Base-by-base conservation (phyloP, 2,113 vertebrate species). In the Ia io region DNA sequence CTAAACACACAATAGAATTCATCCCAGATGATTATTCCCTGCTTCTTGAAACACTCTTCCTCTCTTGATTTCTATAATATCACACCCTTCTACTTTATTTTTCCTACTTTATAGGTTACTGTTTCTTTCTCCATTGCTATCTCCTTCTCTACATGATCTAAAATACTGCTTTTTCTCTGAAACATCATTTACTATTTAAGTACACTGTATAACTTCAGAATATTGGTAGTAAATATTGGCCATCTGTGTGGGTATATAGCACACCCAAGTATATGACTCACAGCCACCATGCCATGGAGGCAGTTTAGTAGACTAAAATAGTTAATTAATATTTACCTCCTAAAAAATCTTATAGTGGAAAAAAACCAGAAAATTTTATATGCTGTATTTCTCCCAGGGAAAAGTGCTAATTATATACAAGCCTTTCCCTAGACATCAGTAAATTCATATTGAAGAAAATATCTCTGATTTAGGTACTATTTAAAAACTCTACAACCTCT, bases 311-410 rank as follows among this genome's bases (percentile, higher is more conserved):
- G 51, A 69, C 59, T 84, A 37, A 84, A 84, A 70, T 4, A 47
- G 35, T 70, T 65, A 61, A 61, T 84, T 89, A 82, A 91, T 61
- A 92, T 84, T 92, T 92, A 80, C 88, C 13, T 90, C 42, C 37
- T 37, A 23, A 88, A 90, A 84, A 35, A 85, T 53, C n/a, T 74
- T 40, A 73, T 18, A 77, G 16, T 84, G 22, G 30, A 22, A 47
- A 70, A 88, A 94, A 17, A 49, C 11, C 11, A 77, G 74, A 80
- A 69, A 71, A 65, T 10, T 70, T 88, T 71, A 12, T 82, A 59
- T 76, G 53, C 28, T 85, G 70, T 91, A 82, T 73, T n/a, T 96
- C 42, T 89, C 78, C 63, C 49, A 88, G 35, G 42, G 25, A 78
- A 73, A 76, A 70, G 59, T 78, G 74, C 10, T 93, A 79, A 89